These are phyloP conservation scores for Albula goreensis DNA, from an alignment of 2,113 vertebrate genomes.

Conservation along the genomic window DNA sequence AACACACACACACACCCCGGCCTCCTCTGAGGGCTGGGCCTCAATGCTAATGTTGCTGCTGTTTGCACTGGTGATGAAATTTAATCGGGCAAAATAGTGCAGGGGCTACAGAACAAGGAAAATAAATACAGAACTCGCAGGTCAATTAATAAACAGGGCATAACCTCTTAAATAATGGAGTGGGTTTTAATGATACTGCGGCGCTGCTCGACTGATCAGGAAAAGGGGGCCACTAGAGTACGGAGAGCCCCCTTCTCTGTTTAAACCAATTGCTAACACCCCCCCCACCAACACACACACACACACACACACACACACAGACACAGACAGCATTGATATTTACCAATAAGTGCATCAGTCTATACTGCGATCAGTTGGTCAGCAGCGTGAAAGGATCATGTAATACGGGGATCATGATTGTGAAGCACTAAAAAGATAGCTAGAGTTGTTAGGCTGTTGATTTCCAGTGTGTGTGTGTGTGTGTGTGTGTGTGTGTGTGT, in stretches of 20 bases:
- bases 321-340: background rate
- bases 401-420: background rate
- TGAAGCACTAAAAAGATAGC: background rate
- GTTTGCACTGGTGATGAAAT: background rate
- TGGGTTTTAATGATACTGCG: constrained; percentile 35
- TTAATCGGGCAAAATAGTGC: background rate
- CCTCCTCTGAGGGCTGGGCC: background rate
- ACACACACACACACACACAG: too few relatives aligned
- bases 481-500: background rate
- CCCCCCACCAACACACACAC: background rate
- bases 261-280: background rate
- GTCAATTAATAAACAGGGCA: constrained; percentile 41
- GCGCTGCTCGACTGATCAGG: constrained; percentile 6
- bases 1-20: constrained; percentile 33
- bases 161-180: constrained; percentile 45
- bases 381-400: background rate
- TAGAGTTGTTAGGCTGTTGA: background rate
- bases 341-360: background rate
- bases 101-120: background rate
- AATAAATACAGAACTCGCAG: background rate
- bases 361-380: background rate
- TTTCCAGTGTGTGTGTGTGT: background rate
- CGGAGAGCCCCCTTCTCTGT: background rate
- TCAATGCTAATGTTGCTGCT: background rate
- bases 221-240: background rate